Conservation (phyloP, 2,113 vertebrate species). For the Hiodon tergisus region DNA sequence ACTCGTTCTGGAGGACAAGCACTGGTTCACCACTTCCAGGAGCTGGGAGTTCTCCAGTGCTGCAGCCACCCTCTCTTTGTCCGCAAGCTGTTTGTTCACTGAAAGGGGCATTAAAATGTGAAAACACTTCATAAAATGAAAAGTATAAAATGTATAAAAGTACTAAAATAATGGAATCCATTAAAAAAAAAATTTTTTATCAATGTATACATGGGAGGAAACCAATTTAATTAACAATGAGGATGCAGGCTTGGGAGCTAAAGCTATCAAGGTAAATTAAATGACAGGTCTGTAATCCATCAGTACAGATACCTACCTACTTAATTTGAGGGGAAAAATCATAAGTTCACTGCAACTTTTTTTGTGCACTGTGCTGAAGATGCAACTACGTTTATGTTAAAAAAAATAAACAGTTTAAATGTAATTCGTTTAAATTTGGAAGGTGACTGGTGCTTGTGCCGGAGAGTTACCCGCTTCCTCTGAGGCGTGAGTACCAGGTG, state of each 20-base stretch:
- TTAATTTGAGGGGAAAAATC: no score
- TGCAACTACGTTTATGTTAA: no score
- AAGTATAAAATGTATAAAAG: neutral
- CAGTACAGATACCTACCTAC: no score
- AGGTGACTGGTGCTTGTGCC: neutral
- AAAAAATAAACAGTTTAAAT: no score
- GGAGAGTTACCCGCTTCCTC: constrained; percentile 83
- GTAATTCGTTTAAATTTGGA: neutral
- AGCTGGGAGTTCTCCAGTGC: constrained; percentile 91
- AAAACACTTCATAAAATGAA: neutral
- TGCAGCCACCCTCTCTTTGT: constrained; percentile 94
- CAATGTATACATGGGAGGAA: no score
- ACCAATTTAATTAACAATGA: no score
- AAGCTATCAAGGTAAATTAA: no score
- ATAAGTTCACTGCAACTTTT: no score
- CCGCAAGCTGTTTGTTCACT: constrained; percentile 97
- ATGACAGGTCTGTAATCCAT: no score
- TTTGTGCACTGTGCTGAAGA: no score
- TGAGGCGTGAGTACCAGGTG: constrained; percentile 84
- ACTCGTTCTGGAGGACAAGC: constrained; percentile 63
- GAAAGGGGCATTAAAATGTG: neutral
- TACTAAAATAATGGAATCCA: neutral
- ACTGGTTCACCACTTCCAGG: constrained; percentile 96
- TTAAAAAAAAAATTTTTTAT: no score
- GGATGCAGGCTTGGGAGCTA: no score